These are phyloP conservation scores for Drosophila neotestacea DNA, from an alignment of 2,888 invertebrate species.

Conservation along the genomic window DNA sequence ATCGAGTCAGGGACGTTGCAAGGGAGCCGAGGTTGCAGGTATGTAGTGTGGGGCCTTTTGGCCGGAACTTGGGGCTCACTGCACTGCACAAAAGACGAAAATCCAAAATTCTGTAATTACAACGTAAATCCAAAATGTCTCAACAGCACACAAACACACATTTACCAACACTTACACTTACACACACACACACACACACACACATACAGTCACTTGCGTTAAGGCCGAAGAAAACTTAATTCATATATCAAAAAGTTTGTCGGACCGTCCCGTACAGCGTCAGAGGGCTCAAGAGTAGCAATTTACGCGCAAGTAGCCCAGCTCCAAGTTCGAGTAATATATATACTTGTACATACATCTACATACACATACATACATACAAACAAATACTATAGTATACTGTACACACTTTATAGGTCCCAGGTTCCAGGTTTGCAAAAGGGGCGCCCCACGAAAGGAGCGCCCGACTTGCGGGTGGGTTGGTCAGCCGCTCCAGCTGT, in stretches of 20 bases:
- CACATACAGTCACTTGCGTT: constrained; percentile 21
- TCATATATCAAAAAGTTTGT: constrained; percentile 80
- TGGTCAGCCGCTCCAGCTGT: constrained; percentile 50
- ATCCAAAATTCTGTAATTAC: constrained; percentile 81
- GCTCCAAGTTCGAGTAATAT: constrained; percentile 58
- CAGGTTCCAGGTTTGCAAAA: constrained; percentile 22
- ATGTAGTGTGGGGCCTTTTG: not conserved
- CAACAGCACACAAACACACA: constrained; percentile 61
- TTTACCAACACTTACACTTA: constrained; percentile 16
- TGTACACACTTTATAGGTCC: constrained; percentile 61
- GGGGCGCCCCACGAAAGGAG: constrained; percentile 30
- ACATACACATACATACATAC: not conserved
- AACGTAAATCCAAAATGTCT: constrained; percentile 83
- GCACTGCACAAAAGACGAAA: constrained; percentile 66
- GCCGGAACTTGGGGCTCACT: constrained; percentile 33
- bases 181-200: constrained; percentile 35
- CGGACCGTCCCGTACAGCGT: constrained; percentile 41
- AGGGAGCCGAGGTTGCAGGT: not conserved
- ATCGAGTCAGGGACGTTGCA: constrained; percentile 7
- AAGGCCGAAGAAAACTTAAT: constrained; percentile 72
- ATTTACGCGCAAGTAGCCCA: constrained; percentile 78
- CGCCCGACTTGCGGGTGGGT: constrained; percentile 31
- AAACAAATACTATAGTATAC: not conserved
- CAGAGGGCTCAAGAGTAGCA: constrained; percentile 72
- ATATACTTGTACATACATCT: constrained; percentile 25